Evolutionary conservation across 2,888 invertebrate species (phyloP).

Genomic region (Thereva unica): DNA sequence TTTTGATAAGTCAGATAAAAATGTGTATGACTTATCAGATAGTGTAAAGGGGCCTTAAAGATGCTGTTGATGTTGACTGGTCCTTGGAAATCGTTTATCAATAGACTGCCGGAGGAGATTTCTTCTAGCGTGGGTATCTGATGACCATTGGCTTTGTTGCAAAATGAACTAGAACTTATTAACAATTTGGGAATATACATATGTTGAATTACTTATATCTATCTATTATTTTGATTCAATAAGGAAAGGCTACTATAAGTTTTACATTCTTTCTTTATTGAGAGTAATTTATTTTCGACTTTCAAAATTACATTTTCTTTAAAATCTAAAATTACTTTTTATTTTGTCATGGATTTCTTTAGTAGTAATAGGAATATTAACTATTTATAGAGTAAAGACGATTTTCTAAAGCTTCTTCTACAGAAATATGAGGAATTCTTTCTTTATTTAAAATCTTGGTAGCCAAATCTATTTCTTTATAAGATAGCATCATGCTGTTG

Average conservation of each 20-base stretch:
- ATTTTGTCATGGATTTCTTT: constrained; percentile 17
- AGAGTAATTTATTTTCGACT: not conserved
- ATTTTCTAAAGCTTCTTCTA: constrained; percentile 32
- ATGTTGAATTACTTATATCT: constrained; percentile 17
- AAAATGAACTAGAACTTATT: constrained; percentile 1
- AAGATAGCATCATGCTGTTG: constrained; percentile 42
- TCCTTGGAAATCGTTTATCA: not conserved
- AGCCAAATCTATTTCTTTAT: constrained; percentile 40
- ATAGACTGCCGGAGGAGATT: too few species aligned
- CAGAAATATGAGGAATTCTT: too few species aligned
- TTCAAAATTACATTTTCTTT: not conserved
- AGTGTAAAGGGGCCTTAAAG: too few species aligned
- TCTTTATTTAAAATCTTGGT: not conserved
- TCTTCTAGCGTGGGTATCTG: constrained; percentile 1
- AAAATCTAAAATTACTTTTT: constrained; percentile 19
- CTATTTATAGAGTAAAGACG: constrained; percentile 21
- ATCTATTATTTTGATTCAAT: constrained; percentile 5
- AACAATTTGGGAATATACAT: constrained; percentile 9
- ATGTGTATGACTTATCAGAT: too few species aligned
- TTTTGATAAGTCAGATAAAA: too few species aligned
- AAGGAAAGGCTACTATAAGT: constrained; percentile 8
- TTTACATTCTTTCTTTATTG: constrained; percentile 22
- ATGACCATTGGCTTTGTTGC: constrained; percentile 7
- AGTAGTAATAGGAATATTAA: constrained; percentile 29
- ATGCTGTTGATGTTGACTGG: too few species aligned